These are phyloP conservation scores for Prenolepis imparis DNA, from an alignment of 2,888 invertebrate species.

Conservation along the genomic window DNA sequence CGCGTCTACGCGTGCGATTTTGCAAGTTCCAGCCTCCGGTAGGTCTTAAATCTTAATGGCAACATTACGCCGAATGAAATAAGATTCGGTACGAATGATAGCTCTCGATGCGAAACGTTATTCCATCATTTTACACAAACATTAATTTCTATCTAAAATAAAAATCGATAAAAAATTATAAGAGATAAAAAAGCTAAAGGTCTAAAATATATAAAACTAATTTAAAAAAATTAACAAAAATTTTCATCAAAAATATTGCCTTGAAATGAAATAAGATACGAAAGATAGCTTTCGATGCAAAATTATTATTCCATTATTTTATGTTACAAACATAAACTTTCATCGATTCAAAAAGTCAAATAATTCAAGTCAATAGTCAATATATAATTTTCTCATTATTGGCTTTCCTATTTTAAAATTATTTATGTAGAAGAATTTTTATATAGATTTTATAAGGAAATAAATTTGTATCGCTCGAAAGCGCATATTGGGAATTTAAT, in stretches of 20 bases:
- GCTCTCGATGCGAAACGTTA: neutral
- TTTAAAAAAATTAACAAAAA: neutral
- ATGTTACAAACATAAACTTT: neutral
- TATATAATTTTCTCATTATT: neutral
- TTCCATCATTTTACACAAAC: neutral
- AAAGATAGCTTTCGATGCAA: neutral
- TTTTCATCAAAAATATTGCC: neutral
- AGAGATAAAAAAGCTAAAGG: neutral
- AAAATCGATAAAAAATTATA: neutral
- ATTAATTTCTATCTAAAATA: neutral
- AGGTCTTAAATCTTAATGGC: constrained; percentile 32
- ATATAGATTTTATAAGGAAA: neutral
- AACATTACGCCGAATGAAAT: constrained; percentile 20
- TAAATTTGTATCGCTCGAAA: constrained; percentile 15
- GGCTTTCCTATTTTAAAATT: neutral
- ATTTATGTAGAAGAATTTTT: neutral
- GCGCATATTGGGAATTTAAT: constrained; percentile 10
- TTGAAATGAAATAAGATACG: constrained; percentile 2
- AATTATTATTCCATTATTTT: neutral
- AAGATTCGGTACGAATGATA: constrained; percentile 4
- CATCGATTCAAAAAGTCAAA: neutral
- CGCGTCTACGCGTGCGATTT: constrained; percentile 27
- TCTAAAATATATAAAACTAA: neutral
- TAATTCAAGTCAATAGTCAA: neutral
- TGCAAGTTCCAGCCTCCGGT: constrained; percentile 20